phyloP scores from a whole-genome alignment of 1,140 invertebrate species.

The Sinella curviseta region DNA sequence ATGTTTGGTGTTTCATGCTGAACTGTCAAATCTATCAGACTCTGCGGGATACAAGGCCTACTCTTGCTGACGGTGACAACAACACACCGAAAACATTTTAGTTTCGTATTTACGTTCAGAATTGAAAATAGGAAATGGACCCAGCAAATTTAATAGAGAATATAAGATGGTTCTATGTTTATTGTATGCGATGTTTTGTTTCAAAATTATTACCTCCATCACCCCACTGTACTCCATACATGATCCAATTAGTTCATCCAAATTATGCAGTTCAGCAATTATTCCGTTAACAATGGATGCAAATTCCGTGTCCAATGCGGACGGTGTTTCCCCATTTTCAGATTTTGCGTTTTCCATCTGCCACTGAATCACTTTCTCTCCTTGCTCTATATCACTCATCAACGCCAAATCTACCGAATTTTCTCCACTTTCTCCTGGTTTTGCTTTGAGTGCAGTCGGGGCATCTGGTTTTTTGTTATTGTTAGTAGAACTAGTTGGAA shows the following conservation, averaged over 20 bases:
- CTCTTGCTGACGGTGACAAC: no score
- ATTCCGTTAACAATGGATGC: slow-evolving; percentile 14
- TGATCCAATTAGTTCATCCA: slow-evolving; percentile 3
- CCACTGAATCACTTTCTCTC: slow-evolving; percentile 17
- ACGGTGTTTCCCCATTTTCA: slow-evolving; percentile 5
- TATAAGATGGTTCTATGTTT: no score
- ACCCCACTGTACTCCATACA: not conserved
- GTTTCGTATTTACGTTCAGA: no score
- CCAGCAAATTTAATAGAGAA: no score
- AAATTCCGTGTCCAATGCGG: not conserved
- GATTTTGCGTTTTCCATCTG: slow-evolving; percentile 17
- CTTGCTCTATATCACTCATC: not conserved
- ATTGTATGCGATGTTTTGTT: no score
- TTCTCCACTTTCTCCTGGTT: not conserved
- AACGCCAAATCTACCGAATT: not conserved
- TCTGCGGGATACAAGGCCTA: no score
- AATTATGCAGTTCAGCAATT: slow-evolving; percentile 25
- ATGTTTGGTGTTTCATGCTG: not conserved
- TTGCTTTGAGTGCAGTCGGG: not conserved
- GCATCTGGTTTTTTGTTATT: not conserved
- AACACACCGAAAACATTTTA: no score
- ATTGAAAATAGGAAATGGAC: not conserved
- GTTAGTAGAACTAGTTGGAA: not conserved
- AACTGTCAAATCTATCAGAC: not conserved
- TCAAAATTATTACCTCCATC: slow-evolving; percentile 6